Conservation (phyloP, 2,888 invertebrate genomes). For the Dynastes grantii region DNA sequence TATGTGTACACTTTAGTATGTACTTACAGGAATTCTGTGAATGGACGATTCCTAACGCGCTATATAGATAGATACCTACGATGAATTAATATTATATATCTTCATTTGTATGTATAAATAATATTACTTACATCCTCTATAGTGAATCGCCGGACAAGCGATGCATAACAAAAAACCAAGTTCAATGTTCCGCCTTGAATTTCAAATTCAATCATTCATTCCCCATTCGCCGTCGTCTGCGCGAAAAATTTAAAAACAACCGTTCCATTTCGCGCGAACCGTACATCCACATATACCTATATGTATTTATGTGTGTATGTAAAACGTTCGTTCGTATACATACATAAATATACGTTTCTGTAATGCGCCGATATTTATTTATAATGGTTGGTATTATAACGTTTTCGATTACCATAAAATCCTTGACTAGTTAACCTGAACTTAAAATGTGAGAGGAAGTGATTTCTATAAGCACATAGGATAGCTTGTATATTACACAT, state of each 20-base stretch:
- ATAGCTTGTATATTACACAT: background rate
- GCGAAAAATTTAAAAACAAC: constrained; percentile 49
- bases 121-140: constrained; percentile 57
- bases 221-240: constrained; percentile 27
- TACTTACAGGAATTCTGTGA: constrained; percentile 1
- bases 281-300: constrained; percentile 12
- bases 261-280: constrained; percentile 40
- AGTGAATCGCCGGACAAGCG: constrained; percentile 56
- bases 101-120: constrained; percentile 52
- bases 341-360: background rate
- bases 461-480: background rate
- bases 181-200: constrained; percentile 56
- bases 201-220: constrained; percentile 48
- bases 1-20: background rate
- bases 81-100: constrained; percentile 46
- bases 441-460: constrained; percentile 40
- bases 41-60: constrained; percentile 34
- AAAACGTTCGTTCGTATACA: background rate
- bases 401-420: constrained; percentile 41
- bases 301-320: constrained; percentile 5
- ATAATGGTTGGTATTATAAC: constrained; percentile 27
- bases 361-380: constrained; percentile 22
- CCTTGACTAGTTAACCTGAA: constrained; percentile 41
- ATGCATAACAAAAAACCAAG: constrained; percentile 58
- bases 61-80: constrained; percentile 24